These are phyloP conservation scores for Callaeas wilsoni DNA, from an alignment of 2,113 vertebrate genomes.

Conservation along the genomic window DNA sequence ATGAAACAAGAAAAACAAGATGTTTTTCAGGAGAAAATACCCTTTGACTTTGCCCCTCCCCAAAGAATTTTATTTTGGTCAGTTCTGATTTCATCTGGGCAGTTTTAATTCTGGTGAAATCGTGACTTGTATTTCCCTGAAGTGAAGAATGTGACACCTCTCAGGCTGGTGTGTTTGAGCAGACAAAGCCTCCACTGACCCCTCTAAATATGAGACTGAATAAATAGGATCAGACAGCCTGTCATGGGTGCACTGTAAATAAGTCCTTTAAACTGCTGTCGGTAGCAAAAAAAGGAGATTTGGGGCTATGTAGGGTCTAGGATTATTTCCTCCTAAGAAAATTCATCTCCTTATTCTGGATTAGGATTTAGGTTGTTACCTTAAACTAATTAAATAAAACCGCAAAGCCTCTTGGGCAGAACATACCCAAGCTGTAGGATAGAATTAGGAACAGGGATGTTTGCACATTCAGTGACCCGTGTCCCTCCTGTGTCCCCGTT, in stretches of 20 bases:
- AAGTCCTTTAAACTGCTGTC: conserved; percentile 24
- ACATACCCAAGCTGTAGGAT: not conserved
- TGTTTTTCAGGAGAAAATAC: not conserved
- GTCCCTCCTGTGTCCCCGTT: not conserved
- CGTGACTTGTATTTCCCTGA: not conserved
- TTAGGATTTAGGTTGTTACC: conserved; percentile 1
- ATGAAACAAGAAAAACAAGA: not conserved
- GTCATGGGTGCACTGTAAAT: conserved; percentile 12
- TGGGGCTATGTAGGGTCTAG: not conserved
- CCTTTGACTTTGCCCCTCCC: not conserved
- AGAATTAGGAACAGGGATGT: not conserved
- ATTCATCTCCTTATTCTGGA: not conserved
- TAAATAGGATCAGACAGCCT: conserved; percentile 57
- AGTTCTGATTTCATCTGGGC: not conserved
- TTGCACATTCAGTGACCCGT: not conserved
- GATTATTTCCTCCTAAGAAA: conserved; percentile 11
- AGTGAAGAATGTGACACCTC: conserved; percentile 7
- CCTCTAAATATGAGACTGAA: not conserved
- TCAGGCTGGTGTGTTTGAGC: not conserved
- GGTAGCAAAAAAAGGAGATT: conserved; percentile 11
- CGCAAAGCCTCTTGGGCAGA: not conserved
- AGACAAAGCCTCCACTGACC: conserved; percentile 36
- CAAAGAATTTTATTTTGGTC: not conserved
- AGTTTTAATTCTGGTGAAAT: not conserved
- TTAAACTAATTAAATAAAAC: conserved; percentile 18